Evolutionary conservation across 2,797 vertebrate species (phyloP).

Genomic region (Smutsia gigantea): DNA sequence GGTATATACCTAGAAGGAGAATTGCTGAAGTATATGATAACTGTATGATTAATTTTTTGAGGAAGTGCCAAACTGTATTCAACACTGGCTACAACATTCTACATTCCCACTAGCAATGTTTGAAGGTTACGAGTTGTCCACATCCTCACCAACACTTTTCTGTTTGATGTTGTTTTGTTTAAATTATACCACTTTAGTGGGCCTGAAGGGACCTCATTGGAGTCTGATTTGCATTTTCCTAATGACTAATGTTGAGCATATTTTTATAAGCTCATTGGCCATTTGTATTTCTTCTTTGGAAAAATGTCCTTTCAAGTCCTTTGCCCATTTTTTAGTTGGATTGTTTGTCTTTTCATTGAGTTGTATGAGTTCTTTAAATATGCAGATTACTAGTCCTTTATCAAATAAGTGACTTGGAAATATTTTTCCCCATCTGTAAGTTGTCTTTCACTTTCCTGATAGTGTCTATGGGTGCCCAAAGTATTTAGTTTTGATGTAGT

Average conservation of each 20-base stretch:
- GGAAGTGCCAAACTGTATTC: neutral
- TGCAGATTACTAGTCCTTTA: neutral
- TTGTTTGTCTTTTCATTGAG: neutral
- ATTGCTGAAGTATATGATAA: neutral
- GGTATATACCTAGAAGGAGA: neutral
- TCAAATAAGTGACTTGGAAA: neutral
- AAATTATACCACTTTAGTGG: neutral
- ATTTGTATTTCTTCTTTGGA: neutral
- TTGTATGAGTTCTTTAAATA: neutral
- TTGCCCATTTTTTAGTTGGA: neutral
- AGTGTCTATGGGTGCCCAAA: neutral
- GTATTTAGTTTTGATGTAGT: neutral
- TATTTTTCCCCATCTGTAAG: neutral
- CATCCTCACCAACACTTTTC: neutral
- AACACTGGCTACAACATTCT: neutral
- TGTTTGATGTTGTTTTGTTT: neutral
- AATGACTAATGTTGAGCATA: neutral
- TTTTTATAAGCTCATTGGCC: neutral
- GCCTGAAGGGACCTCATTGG: neutral
- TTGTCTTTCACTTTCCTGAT: neutral
- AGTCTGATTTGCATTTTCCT: neutral
- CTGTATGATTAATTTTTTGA: neutral
- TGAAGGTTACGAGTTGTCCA: neutral
- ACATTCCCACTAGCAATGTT: neutral
- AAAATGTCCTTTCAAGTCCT: neutral